phyloP scores from a whole-genome alignment of 30 jellyfish, hydroid and myxozoan genomes.

The Hydra vulgaris region DNA sequence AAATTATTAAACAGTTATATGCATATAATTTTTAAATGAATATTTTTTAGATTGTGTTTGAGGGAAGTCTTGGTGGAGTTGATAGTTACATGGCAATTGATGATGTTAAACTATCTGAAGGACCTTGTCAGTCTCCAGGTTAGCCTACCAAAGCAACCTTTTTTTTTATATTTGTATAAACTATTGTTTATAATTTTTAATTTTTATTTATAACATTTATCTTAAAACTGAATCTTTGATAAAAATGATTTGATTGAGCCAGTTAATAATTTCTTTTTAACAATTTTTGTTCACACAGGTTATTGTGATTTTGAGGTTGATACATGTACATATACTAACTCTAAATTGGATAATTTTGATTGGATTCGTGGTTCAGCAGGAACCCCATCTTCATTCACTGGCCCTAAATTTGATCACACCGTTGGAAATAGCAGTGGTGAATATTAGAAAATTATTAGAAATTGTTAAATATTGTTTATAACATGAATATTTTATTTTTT shows the following conservation, averaged over 20 bases:
- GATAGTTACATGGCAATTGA: conserved; percentile 31
- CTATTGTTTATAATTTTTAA: too few species aligned
- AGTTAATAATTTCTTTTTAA: too few species aligned
- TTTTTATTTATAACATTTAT: too few species aligned
- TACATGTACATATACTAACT: conserved; percentile 55
- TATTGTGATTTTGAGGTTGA: conserved; percentile 77
- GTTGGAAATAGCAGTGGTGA: conserved; percentile 57
- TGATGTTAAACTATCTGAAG: conserved; percentile 18
- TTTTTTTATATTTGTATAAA: too few species aligned
- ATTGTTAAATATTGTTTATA: not conserved
- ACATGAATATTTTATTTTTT: not conserved
- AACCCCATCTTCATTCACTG: conserved; percentile 72
- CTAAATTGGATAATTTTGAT: conserved; percentile 59
- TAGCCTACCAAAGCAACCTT: not conserved
- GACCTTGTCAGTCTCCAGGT: conserved; percentile 45
- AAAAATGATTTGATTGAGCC: too few species aligned
- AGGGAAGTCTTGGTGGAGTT: conserved; percentile 29
- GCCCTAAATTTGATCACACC: conserved; percentile 79
- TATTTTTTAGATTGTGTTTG: conserved; percentile 26
- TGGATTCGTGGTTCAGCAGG: conserved; percentile 61
- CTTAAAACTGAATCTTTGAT: too few species aligned
- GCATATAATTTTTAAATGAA: too few species aligned
- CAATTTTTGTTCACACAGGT: too few species aligned
- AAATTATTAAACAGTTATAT: too few species aligned
- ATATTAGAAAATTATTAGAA: not conserved